phyloP scores from a whole-genome alignment of 2,888 invertebrate species.

The Hirtodrosophila confusa region DNA sequence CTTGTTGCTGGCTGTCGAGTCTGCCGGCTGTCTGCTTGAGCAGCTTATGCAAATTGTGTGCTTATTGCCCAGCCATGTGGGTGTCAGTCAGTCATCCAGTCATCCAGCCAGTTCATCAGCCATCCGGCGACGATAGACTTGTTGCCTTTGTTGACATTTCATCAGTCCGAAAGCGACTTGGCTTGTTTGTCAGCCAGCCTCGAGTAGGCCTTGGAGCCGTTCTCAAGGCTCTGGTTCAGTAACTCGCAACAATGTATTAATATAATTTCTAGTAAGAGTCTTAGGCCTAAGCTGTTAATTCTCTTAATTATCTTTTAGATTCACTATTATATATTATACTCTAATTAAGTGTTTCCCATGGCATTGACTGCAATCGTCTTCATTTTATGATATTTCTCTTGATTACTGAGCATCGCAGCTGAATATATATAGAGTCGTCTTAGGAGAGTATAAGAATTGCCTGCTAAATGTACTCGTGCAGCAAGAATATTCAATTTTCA shows the following conservation, averaged over 20 bases:
- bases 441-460: too few species aligned
- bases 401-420: background rate
- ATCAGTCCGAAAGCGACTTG: constrained; percentile 63
- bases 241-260: background rate
- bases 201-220: constrained; percentile 51
- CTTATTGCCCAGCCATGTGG: constrained; percentile 72
- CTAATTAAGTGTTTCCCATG: too few species aligned
- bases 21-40: constrained; percentile 42
- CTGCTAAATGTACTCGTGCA: too few species aligned
- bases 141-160: constrained; percentile 77
- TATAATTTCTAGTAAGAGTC: constrained; percentile 14
- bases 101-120: constrained; percentile 40
- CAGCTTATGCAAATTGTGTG: constrained; percentile 78
- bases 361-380: background rate
- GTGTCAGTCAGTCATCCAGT: constrained; percentile 66
- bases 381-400: too few species aligned
- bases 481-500: background rate
- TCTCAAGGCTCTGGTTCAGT: constrained; percentile 32
- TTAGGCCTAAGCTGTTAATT: too few species aligned
- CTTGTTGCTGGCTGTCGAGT: constrained; percentile 28
- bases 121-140: constrained; percentile 68
- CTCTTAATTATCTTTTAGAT: too few species aligned
- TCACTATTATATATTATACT: background rate
- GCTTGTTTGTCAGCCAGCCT: constrained; percentile 45
- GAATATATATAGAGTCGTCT: too few species aligned